phyloP scores from a whole-genome alignment of 1,140 invertebrate genomes.

The Wiebesia pumilae region DNA sequence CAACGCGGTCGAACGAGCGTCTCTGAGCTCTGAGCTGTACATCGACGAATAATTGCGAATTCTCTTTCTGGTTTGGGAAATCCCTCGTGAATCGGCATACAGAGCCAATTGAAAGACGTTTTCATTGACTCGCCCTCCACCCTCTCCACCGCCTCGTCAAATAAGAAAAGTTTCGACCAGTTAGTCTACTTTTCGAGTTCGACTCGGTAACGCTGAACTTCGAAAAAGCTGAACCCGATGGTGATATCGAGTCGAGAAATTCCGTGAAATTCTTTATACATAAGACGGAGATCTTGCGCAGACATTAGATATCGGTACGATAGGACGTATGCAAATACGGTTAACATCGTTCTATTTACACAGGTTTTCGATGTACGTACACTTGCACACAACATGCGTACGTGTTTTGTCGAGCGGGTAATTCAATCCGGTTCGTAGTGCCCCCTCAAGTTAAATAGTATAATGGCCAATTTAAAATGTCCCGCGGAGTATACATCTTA shows the following conservation, averaged over 20 bases:
- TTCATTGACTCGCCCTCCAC: conserved; percentile 47
- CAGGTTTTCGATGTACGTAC: conserved; percentile 56
- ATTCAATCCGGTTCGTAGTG: conserved; percentile 17
- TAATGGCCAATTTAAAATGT: conserved; percentile 76
- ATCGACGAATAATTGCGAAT: conserved; percentile 59
- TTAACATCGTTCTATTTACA: conserved; percentile 67
- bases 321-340: conserved; percentile 67
- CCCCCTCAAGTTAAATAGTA: conserved; percentile 74
- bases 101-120: conserved; percentile 60
- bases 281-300: background rate
- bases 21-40: background rate
- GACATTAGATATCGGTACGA: conserved; percentile 12
- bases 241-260: background rate
- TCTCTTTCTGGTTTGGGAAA: conserved; percentile 60
- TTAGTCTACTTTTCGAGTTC: conserved; percentile 18
- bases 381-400: background rate
- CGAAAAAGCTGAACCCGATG: background rate
- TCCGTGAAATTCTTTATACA: background rate
- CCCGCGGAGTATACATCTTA: conserved; percentile 52
- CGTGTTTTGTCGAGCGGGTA: background rate
- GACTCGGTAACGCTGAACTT: background rate
- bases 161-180: conserved; percentile 50
- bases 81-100: conserved; percentile 56
- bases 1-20: conserved; percentile 13
- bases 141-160: conserved; percentile 36